These are phyloP conservation scores for Tricholauxania praeusta DNA, from an alignment of 2,888 invertebrate genomes.

Conservation along the genomic window DNA sequence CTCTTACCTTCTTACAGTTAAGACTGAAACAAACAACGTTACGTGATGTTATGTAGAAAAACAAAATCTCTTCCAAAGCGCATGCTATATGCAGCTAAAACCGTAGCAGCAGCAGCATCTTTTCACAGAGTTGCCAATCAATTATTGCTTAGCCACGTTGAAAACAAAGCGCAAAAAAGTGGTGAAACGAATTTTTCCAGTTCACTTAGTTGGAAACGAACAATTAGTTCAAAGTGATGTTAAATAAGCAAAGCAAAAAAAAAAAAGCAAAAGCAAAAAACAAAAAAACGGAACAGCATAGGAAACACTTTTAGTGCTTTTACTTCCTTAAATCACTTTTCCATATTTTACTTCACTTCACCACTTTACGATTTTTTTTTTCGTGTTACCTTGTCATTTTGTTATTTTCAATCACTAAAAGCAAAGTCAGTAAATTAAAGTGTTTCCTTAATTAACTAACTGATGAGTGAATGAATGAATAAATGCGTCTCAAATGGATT, in stretches of 20 bases:
- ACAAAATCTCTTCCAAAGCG: background rate
- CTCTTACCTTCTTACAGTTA: no score
- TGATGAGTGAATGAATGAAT: no score
- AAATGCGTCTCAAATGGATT: no score
- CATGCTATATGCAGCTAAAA: background rate
- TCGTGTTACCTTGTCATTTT: no score
- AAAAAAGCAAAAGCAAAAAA: background rate
- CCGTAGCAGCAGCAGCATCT: background rate
- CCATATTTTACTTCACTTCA: no score
- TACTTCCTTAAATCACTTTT: no score
- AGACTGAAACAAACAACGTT: no score
- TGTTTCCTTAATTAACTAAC: no score
- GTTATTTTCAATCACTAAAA: no score
- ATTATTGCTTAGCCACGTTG: constrained; percentile 29
- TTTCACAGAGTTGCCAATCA: constrained; percentile 21
- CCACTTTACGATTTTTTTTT: no score
- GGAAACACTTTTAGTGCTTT: background rate
- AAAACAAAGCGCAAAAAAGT: constrained; percentile 14
- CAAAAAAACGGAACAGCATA: constrained; percentile 14
- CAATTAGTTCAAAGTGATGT: constrained; percentile 39
- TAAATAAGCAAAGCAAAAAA: constrained; percentile 36
- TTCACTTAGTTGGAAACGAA: constrained; percentile 37
- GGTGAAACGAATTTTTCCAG: constrained; percentile 24
- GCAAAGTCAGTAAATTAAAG: no score
- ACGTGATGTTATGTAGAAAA: background rate